A percentile compares a stretch with the other conserved stretches of the same genome.
Conservation (phyloP, 2,888 invertebrate species). For the Halictus quadricinctus region DNA sequence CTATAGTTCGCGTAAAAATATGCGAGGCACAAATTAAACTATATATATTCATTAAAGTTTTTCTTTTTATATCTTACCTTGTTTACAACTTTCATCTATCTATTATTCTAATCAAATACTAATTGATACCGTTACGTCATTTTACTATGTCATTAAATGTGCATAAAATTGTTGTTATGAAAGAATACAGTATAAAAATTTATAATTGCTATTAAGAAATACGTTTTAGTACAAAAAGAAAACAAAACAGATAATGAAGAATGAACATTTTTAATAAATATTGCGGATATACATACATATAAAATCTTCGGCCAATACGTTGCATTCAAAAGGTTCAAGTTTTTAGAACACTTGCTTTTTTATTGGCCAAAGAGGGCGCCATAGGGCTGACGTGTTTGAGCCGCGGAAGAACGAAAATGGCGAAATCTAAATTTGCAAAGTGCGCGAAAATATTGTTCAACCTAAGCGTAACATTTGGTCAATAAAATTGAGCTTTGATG, state of each 20-base stretch:
- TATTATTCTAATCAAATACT: neutral
- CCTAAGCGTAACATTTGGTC: conserved; percentile 20
- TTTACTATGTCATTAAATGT: neutral
- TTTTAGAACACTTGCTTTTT: conserved; percentile 58
- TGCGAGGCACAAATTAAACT: no score
- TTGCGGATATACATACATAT: neutral
- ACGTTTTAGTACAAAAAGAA: neutral
- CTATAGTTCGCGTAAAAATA: no score
- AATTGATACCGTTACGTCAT: neutral
- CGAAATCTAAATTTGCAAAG: conserved; percentile 78
- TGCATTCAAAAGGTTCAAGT: conserved; percentile 53
- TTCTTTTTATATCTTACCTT: neutral
- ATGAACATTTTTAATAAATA: neutral
- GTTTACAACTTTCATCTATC: neutral
- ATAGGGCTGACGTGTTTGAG: conserved; percentile 74
- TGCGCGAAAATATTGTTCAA: conserved; percentile 73
- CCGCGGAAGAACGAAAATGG: conserved; percentile 76
- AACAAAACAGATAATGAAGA: neutral
- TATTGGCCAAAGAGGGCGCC: conserved; percentile 72
- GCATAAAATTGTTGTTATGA: neutral
- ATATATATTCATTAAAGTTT: neutral
- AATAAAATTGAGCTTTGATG: conserved; percentile 22
- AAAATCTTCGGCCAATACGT: neutral
- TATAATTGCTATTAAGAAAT: neutral
- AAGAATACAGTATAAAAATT: neutral